These are phyloP conservation scores for Typhlomys cinereus DNA, from an alignment of 2,113 vertebrate genomes.

Conservation along the genomic window DNA sequence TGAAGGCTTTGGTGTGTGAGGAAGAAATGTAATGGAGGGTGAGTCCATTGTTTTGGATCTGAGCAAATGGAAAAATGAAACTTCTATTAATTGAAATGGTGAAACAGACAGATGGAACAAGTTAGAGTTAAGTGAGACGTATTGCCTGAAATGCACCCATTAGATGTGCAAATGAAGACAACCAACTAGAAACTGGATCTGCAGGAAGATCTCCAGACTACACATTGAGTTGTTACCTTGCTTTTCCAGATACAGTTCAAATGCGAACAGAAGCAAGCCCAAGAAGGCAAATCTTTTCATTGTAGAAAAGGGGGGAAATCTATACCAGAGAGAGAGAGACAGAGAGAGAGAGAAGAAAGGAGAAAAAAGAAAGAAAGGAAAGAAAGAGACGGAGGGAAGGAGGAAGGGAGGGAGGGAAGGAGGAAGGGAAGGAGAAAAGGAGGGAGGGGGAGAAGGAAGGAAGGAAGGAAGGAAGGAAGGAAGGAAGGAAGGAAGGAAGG, in stretches of 20 bases:
- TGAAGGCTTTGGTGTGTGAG: neutral
- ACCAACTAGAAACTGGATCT: neutral
- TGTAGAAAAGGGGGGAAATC: slow-evolving; percentile 1
- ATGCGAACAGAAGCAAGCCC: slow-evolving; percentile 18
- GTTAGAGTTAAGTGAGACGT: neutral
- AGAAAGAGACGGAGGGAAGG: too few species aligned
- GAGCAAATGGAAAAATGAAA: neutral
- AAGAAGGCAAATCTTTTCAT: neutral
- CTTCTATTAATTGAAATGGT: slow-evolving; percentile 1
- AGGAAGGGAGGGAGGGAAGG: too few species aligned
- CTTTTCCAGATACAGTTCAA: slow-evolving; percentile 23
- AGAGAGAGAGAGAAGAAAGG: too few species aligned
- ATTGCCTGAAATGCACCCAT: neutral
- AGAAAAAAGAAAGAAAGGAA: neutral
- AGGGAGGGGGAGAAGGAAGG: too few species aligned
- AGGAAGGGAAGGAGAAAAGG: too few species aligned
- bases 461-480: too few species aligned
- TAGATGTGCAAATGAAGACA: neutral
- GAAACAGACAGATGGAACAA: neutral
- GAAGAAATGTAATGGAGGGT: neutral
- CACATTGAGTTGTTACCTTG: neutral
- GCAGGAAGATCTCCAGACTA: neutral
- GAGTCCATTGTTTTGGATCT: neutral
- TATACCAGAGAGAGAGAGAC: too few species aligned
- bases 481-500: too few species aligned